phyloP scores from a whole-genome alignment of 2,113 vertebrate species.

The Chaetodon auriga region DNA sequence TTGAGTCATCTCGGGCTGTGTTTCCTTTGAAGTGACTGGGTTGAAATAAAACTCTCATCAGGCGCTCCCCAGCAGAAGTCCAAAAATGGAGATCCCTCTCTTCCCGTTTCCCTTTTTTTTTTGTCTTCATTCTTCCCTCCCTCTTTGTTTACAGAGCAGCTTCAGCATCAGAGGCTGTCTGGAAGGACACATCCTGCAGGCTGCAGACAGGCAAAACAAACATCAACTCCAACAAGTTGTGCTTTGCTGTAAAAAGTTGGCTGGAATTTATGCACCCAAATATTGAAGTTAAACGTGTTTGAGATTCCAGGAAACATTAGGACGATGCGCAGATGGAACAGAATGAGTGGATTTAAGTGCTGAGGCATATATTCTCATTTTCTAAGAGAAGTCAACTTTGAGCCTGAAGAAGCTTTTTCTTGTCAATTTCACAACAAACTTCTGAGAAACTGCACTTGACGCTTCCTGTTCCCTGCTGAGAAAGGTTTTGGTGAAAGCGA shows the following conservation, averaged over 20 bases:
- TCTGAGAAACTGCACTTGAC: slow-evolving; percentile 34
- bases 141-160: slow-evolving; percentile 47
- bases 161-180: slow-evolving; percentile 31
- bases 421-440: slow-evolving; percentile 21
- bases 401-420: background rate
- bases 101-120: slow-evolving; percentile 38
- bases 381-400: background rate
- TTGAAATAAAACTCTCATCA: slow-evolving; percentile 53
- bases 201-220: slow-evolving; percentile 40
- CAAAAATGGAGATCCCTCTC: slow-evolving; percentile 22
- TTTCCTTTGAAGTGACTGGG: slow-evolving; percentile 31
- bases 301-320: background rate
- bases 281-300: background rate
- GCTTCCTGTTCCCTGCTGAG: slow-evolving; percentile 61
- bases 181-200: slow-evolving; percentile 46
- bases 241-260: background rate
- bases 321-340: background rate
- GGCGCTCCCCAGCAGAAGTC: background rate
- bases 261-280: background rate
- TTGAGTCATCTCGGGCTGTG: slow-evolving; percentile 16
- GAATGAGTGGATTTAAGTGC: background rate
- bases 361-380: background rate
- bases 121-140: slow-evolving; percentile 20
- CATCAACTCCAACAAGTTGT: background rate
- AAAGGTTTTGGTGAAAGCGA: slow-evolving; percentile 16